These are phyloP conservation scores for Acronicta alni DNA, from an alignment of 2,888 invertebrate species.

Conservation along the genomic window DNA sequence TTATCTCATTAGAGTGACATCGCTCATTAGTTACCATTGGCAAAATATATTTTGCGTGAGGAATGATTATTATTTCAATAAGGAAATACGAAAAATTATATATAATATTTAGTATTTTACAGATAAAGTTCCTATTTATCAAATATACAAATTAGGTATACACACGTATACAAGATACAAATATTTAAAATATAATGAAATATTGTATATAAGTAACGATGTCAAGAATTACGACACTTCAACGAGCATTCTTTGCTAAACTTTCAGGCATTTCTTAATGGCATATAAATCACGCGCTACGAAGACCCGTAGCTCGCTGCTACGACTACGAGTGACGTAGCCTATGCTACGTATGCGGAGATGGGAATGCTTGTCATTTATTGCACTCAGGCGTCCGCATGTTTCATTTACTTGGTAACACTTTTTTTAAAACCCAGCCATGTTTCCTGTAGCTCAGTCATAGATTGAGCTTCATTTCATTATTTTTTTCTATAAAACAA, in stretches of 20 bases:
- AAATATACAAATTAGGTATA: too few relatives aligned
- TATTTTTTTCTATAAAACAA: too few relatives aligned
- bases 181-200: slow-evolving; percentile 3
- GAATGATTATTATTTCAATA: too few relatives aligned
- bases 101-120: too few relatives aligned
- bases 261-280: slow-evolving; percentile 31
- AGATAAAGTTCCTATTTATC: not conserved
- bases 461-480: too few relatives aligned
- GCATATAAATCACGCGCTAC: slow-evolving; percentile 32
- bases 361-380: slow-evolving; percentile 34
- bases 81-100: too few relatives aligned
- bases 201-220: slow-evolving; percentile 3
- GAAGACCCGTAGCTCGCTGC: slow-evolving; percentile 45
- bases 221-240: slow-evolving; percentile 2
- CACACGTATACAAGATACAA: too few relatives aligned
- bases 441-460: too few relatives aligned
- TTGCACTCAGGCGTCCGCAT: slow-evolving; percentile 17
- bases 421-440: not conserved
- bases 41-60: too few relatives aligned
- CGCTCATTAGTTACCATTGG: not conserved
- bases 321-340: slow-evolving; percentile 52
- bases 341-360: slow-evolving; percentile 31
- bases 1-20: not conserved
- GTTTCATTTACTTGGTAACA: not conserved
- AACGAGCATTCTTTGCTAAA: slow-evolving; percentile 18